These are phyloP conservation scores for Illadopsis cleaveri DNA, from an alignment of 2,113 vertebrate genomes.

Conservation along the genomic window DNA sequence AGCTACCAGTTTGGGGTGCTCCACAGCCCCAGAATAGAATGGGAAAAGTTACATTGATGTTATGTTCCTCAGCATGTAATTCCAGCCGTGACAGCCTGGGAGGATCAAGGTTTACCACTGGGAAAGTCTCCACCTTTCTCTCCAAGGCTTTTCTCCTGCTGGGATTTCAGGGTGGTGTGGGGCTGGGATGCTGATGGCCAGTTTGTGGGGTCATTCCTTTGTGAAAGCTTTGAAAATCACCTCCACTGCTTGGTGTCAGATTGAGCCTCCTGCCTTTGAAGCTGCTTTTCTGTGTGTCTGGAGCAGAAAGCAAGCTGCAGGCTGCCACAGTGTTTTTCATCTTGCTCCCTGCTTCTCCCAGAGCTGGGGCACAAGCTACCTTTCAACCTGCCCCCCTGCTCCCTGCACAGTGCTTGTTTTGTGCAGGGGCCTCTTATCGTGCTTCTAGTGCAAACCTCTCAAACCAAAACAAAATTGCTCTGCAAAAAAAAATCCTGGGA, in stretches of 20 bases:
- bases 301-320: conserved; percentile 3
- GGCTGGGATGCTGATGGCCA: background rate
- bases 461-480: background rate
- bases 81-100: background rate
- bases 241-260: background rate
- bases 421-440: background rate
- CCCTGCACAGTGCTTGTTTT: background rate
- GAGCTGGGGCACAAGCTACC: background rate
- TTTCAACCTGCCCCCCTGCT: background rate
- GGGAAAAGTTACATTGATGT: background rate
- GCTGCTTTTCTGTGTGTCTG: background rate
- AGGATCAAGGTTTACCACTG: background rate
- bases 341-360: conserved; percentile 13
- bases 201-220: background rate
- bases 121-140: background rate
- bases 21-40: background rate
- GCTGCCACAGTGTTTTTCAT: background rate
- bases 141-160: background rate
- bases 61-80: background rate
- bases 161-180: background rate
- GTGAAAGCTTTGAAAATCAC: background rate
- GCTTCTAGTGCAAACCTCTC: background rate
- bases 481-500: background rate
- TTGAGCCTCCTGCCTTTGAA: conserved; percentile 37
- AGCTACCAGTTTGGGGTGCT: background rate